A percentile compares a stretch with the other conserved stretches of the same genome.
phyloP scores from a whole-genome alignment of 2,113 vertebrate genomes.

The Sapajus apella region DNA sequence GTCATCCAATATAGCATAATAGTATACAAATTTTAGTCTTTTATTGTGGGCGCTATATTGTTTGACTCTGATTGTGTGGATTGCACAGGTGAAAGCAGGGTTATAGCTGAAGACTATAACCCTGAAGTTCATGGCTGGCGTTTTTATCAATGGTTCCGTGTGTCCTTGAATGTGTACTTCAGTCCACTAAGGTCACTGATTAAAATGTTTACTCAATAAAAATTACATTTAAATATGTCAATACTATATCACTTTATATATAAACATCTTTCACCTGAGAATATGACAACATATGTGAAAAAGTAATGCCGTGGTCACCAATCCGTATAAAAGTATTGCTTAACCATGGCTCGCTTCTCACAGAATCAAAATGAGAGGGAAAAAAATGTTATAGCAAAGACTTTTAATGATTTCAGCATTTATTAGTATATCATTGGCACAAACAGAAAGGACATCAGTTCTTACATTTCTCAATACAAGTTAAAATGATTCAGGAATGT shows the following conservation, averaged over 20 bases:
- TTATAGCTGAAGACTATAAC: not conserved
- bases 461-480: constrained; percentile 63
- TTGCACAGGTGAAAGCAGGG: not conserved
- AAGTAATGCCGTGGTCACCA: constrained; percentile 16
- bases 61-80: not conserved
- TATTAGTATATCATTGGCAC: constrained; percentile 49
- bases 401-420: constrained; percentile 18
- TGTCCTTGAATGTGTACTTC: not conserved
- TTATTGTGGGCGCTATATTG: not conserved
- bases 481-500: constrained; percentile 54
- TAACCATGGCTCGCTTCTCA: constrained; percentile 30
- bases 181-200: not conserved
- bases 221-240: constrained; percentile 36
- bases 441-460: constrained; percentile 20
- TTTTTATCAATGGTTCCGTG: not conserved
- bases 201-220: not conserved
- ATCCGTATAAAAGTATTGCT: constrained; percentile 49
- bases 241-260: not conserved
- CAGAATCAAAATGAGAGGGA: not conserved
- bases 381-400: not conserved
- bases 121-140: too few species aligned
- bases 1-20: not conserved
- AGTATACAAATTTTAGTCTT: not conserved
- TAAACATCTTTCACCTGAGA: constrained; percentile 22
- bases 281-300: not conserved